Evolutionary conservation across 35 echinoderm and acorn worm genomes (phyloP).

Genomic region (Diadema setosum): DNA sequence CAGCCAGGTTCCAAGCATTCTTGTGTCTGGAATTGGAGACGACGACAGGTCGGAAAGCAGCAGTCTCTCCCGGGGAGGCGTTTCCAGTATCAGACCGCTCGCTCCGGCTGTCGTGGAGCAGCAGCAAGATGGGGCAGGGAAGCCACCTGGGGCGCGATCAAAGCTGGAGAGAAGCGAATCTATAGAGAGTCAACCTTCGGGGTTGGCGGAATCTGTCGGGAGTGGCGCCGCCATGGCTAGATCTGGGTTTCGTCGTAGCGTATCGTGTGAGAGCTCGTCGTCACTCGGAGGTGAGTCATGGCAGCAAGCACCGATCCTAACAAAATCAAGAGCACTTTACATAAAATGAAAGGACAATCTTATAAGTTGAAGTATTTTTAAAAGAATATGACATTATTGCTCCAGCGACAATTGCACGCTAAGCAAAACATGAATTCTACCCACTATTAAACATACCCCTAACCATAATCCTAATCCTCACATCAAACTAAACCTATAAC

Average conservation of each 20-base stretch:
- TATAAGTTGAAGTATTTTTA: too few species aligned
- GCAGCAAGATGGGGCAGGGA: neutral
- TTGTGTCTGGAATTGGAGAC: conserved; percentile 62
- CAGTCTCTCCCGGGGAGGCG: neutral
- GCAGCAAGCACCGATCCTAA: too few species aligned
- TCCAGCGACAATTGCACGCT: too few species aligned
- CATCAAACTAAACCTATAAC: too few species aligned
- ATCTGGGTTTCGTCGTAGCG: neutral
- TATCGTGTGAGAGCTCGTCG: neutral
- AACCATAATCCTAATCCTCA: too few species aligned
- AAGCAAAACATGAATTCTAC: too few species aligned
- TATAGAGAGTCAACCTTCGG: neutral
- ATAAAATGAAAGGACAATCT: too few species aligned
- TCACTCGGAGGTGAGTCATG: neutral
- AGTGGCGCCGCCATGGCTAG: neutral
- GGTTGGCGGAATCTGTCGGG: neutral
- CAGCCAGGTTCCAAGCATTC: conserved; percentile 65
- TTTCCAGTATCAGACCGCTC: neutral
- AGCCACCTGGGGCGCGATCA: neutral
- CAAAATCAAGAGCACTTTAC: too few species aligned
- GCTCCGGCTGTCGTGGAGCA: too few species aligned
- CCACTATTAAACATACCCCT: too few species aligned
- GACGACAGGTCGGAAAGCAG: neutral
- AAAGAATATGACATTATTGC: too few species aligned
- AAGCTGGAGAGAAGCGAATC: neutral